Percentiles rank a stretch among this genome's conserved stretches.
Evolutionary conservation across 2,888 invertebrate genomes (phyloP).

Genomic region (Himalopsyche anomala): DNA sequence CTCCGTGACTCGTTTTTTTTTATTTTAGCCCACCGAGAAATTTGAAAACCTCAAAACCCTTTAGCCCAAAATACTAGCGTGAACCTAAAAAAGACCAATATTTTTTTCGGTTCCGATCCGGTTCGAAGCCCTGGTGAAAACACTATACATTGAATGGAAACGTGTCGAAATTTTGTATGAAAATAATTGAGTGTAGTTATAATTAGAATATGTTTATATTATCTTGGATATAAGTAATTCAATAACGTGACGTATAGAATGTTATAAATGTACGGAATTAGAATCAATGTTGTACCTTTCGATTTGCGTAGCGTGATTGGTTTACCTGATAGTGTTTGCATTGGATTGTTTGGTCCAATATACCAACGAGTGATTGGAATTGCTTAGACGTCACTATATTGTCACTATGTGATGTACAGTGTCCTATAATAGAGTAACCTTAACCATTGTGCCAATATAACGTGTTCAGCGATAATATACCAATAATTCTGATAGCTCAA

Average conservation of each 20-base stretch:
- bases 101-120: too few relatives aligned
- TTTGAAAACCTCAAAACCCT: too few relatives aligned
- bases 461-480: neutral
- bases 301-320: slow-evolving; percentile 1
- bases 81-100: too few relatives aligned
- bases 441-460: too few relatives aligned
- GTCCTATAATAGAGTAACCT: neutral
- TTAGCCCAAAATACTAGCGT: too few relatives aligned
- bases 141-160: too few relatives aligned
- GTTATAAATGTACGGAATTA: neutral
- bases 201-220: neutral
- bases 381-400: slow-evolving; percentile 5
- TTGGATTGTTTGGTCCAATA: slow-evolving; percentile 28
- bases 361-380: slow-evolving; percentile 5
- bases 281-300: neutral
- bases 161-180: neutral
- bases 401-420: slow-evolving; percentile 20
- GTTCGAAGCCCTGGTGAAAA: too few relatives aligned
- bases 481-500: neutral
- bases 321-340: slow-evolving; percentile 35
- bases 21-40: too few relatives aligned
- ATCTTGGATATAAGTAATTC: neutral
- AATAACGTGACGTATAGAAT: neutral
- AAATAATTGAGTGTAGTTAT: neutral
- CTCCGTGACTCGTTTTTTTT: too few relatives aligned